Evolutionary conservation across 2,797 vertebrate species (phyloP), one percentile per base, ranked within the genome.

Genomic region (Bradypus variegatus): DNA sequence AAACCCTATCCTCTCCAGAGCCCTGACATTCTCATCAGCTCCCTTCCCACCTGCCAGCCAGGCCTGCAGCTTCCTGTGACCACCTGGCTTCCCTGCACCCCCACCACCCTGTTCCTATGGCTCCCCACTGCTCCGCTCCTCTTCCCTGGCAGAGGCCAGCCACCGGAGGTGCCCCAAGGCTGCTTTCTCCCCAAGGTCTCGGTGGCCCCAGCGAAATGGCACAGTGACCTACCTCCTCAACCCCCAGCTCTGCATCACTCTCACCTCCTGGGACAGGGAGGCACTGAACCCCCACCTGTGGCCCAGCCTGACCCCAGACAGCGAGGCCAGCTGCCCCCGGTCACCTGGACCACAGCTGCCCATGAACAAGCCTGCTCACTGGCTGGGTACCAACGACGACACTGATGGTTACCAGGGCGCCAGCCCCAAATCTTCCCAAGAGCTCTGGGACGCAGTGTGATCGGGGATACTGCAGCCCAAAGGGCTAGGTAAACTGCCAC

Each of bases 1-100:
- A 97, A 98, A 98, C 93, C 45, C 94, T 96, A 98, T 97, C 97
- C 96, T 95, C 79, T 82, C 79, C 78, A 91, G 79, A 95, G 93
- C 93, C 96, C 94, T 95, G 86, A 88, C 93, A 94, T 95, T 95
- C 95, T 94, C 95, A 33, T 67, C 77, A 62, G 95, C 96, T 83
- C 80, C 65, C 53, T 73, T 95, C 86, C 87, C 18, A 67, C 86
- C 79, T 84, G 67, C 94, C 91, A 92, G 87, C 60, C 70, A 12
- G 55, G 89, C 86, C 72, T 33, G 23, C 48, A 16, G 83, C 89
- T 90, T 93, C 91, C 94, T 72, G 62, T 73, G 88, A 92, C 94
- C 95, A 93, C 94, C 94, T 95, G 91, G 94, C 93, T 86, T 88
- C 85, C 69, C 88, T 41, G 15, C n/a, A 41, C 55, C 38, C 1